phyloP scores from a whole-genome alignment of 2,888 invertebrate species.

The Trichopria drosophilae region DNA sequence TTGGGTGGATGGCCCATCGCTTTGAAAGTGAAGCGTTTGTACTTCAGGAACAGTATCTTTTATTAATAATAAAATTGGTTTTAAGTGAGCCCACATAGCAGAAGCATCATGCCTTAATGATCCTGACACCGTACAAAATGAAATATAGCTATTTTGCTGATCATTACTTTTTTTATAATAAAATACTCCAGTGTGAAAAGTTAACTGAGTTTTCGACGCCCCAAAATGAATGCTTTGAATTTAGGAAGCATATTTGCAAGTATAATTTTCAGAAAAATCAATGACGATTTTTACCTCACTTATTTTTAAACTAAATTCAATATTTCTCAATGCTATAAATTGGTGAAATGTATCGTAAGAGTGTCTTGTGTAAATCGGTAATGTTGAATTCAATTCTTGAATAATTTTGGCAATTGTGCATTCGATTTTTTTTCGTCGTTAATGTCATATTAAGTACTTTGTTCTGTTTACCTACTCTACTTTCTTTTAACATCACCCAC shows the following conservation, averaged over 20 bases:
- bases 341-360: constrained; percentile 15
- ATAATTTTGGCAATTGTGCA: constrained; percentile 2
- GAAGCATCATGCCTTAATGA: constrained; percentile 12
- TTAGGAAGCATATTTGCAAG: background rate
- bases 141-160: too few relatives aligned
- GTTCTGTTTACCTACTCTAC: constrained; percentile 15
- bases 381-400: constrained; percentile 9
- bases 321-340: constrained; percentile 6
- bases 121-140: constrained; percentile 10
- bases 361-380: constrained; percentile 7
- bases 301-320: constrained; percentile 5
- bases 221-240: constrained; percentile 5
- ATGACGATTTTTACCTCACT: constrained; percentile 11
- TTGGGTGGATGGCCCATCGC: constrained; percentile 11
- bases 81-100: constrained; percentile 20
- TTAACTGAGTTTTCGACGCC: constrained; percentile 3
- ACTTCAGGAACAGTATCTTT: background rate
- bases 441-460: constrained; percentile 13
- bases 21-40: constrained; percentile 13
- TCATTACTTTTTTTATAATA: too few relatives aligned
- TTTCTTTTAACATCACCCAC: constrained; percentile 5
- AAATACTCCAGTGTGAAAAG: constrained; percentile 9
- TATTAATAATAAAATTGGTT: constrained; percentile 9
- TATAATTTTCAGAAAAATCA: constrained; percentile 4
- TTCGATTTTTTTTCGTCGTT: constrained; percentile 12